Base-by-base conservation (phyloP, 1,140 invertebrate genomes). In the Sycophaga agraensis region DNA sequence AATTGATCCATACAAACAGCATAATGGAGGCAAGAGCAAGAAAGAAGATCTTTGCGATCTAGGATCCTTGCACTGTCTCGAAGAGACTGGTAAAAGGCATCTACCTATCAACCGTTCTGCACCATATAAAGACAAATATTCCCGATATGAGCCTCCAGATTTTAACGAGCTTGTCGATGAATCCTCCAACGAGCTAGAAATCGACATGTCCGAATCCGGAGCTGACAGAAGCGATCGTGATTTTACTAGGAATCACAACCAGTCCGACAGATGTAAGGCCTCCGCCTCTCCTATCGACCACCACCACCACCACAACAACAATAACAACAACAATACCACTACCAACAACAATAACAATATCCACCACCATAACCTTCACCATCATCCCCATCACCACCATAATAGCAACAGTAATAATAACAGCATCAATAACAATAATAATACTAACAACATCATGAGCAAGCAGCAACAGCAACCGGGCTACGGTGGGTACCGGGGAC, bases 131-230 rank as follows among this genome's bases (percentile, higher is more conserved):
- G 50, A 79, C 5, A 81, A 81, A 46, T 84, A 83, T 46, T 80
- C 82, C 0, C 82, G 86, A 42, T 90, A 89, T 73, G 87, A 89
- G 50, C 84, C 85, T 7, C 88, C 88, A 0, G 89, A 91, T 70
- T 91, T 91, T 71, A 89, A 91, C 70, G 89, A 91, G 68, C 78
- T 91, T 14, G 89, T 89, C 1, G 89, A 91, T 73, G 89, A 90
- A 54, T 90, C 89, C 1, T 90, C 89, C 12, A 89, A 89, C 65
- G 90, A 91, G 70, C 70, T 91, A 11, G 89, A 91, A 76, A 91
- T 91, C 61, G 89, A 90, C 70, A 91, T 90, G 85, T 89, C 88
- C 0, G 88, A 89, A 67, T 79, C 82, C 3, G 71, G 80, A 4
- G 69, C 69, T 1, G 82, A 84, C 4, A 80, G 83, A 19, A 79